Base-by-base conservation (phyloP, 2,888 invertebrate genomes). In the Entomobrya multifasciata region DNA sequence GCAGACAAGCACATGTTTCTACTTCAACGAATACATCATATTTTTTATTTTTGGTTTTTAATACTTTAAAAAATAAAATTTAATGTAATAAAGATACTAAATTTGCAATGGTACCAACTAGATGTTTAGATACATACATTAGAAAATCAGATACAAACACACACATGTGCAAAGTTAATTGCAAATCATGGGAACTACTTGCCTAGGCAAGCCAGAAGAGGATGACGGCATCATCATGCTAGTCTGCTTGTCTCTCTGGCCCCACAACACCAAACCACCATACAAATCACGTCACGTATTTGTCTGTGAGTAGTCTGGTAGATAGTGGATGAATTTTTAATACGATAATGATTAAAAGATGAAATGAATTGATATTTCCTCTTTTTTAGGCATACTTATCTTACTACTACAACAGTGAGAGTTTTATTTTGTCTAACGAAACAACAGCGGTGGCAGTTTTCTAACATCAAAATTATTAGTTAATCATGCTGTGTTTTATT, bases 151-250 rank as follows among this genome's bases (percentile, higher is more conserved):
- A 81, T 44, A 57, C 67, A 81, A n/a, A n/a, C n/a, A n/a, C n/a
- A n/a, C n/a, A n/a, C n/a, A n/a, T n/a, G n/a, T n/a, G n/a, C 52
- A 52, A 81, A 47, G 25, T 81, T 72, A 81, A 72, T 70, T 81
- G 57, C 60, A 81, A 81, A 72, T 81, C 57, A 57, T 57, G 81
- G 72, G 72, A 81, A 81, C 81, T 81, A 57, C 72, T 70, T 70
- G 13, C 25, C 47, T 13, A 11, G n/a, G 4, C 13, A 44, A n/a
- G 67, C 6, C 8, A 70, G 20, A 25, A 27, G 60, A 60, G 5
- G 13, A 60, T 65, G 36, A 65, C 8, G 62, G 36, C 36, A 47
- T 47, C 15, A 47, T 47, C 70, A 70, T 11, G 47, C 70, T 27
- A 44, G 25, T 70, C 70, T 47, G 20, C 44, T 70, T 70, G 47